Conservation (phyloP, 2,888 invertebrate species). For the Athrips mouffetella region DNA sequence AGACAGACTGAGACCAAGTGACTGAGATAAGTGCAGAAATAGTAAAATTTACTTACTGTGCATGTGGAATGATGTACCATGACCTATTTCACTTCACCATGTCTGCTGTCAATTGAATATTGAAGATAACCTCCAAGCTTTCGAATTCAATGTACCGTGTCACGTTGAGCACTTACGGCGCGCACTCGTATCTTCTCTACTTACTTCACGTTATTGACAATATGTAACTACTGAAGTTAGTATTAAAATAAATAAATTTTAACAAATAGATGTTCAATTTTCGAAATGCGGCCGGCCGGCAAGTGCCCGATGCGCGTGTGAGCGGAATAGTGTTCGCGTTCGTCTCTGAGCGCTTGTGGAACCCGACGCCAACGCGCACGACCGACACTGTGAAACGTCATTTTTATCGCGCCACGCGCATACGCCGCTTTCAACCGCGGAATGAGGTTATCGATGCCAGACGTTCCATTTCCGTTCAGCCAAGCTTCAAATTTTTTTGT, state of each 20-base stretch:
- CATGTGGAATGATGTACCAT: constrained; percentile 27
- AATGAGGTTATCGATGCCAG: constrained; percentile 20
- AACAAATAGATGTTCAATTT: constrained; percentile 16
- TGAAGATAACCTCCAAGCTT: constrained; percentile 37
- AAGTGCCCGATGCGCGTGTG: constrained; percentile 36
- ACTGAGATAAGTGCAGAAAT: not conserved
- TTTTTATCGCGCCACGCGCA: constrained; percentile 56
- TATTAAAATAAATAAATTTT: not conserved
- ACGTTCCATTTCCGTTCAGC: constrained; percentile 28
- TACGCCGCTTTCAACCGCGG: constrained; percentile 40
- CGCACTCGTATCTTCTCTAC: not conserved
- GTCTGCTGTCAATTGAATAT: constrained; percentile 21
- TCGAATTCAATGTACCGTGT: constrained; percentile 14
- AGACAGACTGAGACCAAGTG: not conserved
- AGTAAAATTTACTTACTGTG: constrained; percentile 25
- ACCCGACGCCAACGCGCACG: constrained; percentile 30
- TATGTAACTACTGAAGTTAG: no score
- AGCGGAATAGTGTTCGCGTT: constrained; percentile 31
- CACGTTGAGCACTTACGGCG: not conserved
- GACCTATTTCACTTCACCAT: constrained; percentile 40
- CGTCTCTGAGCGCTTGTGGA: constrained; percentile 36
- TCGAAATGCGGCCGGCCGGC: constrained; percentile 47
- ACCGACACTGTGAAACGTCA: constrained; percentile 49
- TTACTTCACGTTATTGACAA: not conserved
- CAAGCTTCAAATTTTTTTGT: not conserved